phyloP scores from a whole-genome alignment of 2,113 vertebrate genomes.

The Philantomba maxwellii region DNA sequence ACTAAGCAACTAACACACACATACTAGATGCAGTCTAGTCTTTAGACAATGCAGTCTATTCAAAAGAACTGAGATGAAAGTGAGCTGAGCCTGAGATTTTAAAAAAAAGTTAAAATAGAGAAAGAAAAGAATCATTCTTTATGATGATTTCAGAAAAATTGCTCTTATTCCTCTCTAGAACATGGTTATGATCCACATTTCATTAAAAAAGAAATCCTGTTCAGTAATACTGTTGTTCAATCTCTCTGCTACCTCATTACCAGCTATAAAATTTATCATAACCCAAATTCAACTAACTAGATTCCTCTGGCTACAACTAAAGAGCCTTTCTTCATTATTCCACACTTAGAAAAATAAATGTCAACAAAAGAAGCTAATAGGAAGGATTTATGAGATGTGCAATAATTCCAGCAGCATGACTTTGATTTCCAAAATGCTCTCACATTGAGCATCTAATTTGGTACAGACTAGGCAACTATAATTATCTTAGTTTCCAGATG shows the following conservation, averaged over 20 bases:
- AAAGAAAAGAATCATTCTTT: not conserved
- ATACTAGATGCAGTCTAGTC: not conserved
- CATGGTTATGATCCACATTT: not conserved
- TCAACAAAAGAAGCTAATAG: not conserved
- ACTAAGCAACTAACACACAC: not conserved
- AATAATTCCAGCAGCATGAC: not conserved
- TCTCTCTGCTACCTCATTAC: not conserved
- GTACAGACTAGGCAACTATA: not conserved
- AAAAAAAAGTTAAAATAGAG: not conserved
- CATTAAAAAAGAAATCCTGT: not conserved
- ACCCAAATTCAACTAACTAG: not conserved
- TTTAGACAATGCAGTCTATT: not conserved
- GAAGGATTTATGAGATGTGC: not conserved
- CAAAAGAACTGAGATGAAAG: not conserved
- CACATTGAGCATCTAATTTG: not conserved
- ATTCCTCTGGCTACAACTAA: not conserved
- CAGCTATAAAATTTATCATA: not conserved
- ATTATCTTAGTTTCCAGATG: not conserved
- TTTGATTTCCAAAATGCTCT: not conserved
- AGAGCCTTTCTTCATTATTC: not conserved
- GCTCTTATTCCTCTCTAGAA: not conserved
- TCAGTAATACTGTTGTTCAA: not conserved
- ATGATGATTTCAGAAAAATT: not conserved
- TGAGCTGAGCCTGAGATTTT: not conserved
- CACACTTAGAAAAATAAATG: conserved; percentile 1